These are phyloP conservation scores for Cyclophora punctaria DNA, from an alignment of 2,888 invertebrate species.

Conservation along the genomic window DNA sequence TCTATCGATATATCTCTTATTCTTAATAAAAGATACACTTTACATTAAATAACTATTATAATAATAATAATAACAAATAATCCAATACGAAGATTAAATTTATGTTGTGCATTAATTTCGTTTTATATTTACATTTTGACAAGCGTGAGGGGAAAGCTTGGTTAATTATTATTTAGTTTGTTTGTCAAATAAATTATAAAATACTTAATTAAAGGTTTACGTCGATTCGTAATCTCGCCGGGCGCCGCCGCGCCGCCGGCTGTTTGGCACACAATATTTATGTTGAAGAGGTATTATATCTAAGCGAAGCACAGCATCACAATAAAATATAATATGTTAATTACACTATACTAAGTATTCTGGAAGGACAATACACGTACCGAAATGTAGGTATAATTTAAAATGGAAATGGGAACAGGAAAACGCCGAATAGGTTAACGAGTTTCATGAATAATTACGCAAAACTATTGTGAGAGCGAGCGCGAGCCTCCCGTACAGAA, in stretches of 20 bases:
- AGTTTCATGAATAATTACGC: slow-evolving; percentile 39
- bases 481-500: background rate
- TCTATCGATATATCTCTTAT: slow-evolving; percentile 57
- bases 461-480: slow-evolving; percentile 34
- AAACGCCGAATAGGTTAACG: slow-evolving; percentile 33
- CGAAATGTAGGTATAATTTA: slow-evolving; percentile 32
- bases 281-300: slow-evolving; percentile 27
- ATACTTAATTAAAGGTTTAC: slow-evolving; percentile 22
- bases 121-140: slow-evolving; percentile 58
- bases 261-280: slow-evolving; percentile 46
- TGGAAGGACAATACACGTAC: slow-evolving; percentile 37
- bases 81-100: slow-evolving; percentile 41
- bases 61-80: slow-evolving; percentile 42
- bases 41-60: slow-evolving; percentile 39
- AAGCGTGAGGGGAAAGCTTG: slow-evolving; percentile 69
- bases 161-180: slow-evolving; percentile 23
- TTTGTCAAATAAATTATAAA: slow-evolving; percentile 14
- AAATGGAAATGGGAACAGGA: slow-evolving; percentile 39
- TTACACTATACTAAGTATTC: slow-evolving; percentile 29
- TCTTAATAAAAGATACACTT: slow-evolving; percentile 61
- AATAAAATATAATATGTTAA: slow-evolving; percentile 30
- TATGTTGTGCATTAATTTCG: slow-evolving; percentile 52
- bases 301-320: slow-evolving; percentile 44
- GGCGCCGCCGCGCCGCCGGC: too few relatives aligned
- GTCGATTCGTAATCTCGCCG: slow-evolving; percentile 14